A percentile compares a stretch with the other conserved stretches of the same genome.
Evolutionary conservation across 2,888 invertebrate species (phyloP).

Genomic region (Patella pellucida): DNA sequence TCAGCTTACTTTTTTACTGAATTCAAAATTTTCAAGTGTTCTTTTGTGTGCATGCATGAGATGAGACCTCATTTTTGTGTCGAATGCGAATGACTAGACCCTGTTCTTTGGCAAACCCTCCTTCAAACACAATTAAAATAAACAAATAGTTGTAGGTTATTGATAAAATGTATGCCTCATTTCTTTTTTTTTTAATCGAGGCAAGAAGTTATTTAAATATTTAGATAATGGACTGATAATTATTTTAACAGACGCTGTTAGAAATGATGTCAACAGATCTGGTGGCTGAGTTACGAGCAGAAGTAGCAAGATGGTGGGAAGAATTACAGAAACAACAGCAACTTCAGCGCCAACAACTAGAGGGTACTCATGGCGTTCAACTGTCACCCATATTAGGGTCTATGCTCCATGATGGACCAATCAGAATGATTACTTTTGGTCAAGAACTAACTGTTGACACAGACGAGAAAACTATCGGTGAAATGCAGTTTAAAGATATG

Average conservation of each 20-base stretch:
- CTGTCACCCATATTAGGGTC: constrained; percentile 77
- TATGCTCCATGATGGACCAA: constrained; percentile 84
- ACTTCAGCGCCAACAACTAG: constrained; percentile 52
- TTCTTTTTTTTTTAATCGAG: too few species aligned
- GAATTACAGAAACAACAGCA: constrained; percentile 64
- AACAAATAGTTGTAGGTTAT: too few species aligned
- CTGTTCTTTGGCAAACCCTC: too few species aligned
- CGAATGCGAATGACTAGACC: too few species aligned
- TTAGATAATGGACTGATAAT: too few species aligned
- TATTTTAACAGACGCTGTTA: constrained; percentile 76
- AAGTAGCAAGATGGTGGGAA: constrained; percentile 97
- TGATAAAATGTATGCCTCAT: too few species aligned
- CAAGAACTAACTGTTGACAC: constrained; percentile 93
- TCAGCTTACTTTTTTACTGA: too few species aligned
- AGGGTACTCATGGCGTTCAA: constrained; percentile 45
- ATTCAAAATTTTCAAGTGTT: too few species aligned
- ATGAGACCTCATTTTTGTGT: too few species aligned
- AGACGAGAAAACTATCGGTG: constrained; percentile 90
- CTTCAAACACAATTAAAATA: too few species aligned
- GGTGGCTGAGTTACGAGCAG: constrained; percentile 91
- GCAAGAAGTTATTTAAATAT: too few species aligned
- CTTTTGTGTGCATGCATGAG: too few species aligned
- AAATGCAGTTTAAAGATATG: constrained; percentile 94
- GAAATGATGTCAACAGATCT: constrained; percentile 88
- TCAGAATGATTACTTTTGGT: constrained; percentile 90